A percentile compares a stretch with the other conserved stretches of the same genome.
Conservation (phyloP, 2,797 vertebrate species). For the Pitangus sulphuratus region DNA sequence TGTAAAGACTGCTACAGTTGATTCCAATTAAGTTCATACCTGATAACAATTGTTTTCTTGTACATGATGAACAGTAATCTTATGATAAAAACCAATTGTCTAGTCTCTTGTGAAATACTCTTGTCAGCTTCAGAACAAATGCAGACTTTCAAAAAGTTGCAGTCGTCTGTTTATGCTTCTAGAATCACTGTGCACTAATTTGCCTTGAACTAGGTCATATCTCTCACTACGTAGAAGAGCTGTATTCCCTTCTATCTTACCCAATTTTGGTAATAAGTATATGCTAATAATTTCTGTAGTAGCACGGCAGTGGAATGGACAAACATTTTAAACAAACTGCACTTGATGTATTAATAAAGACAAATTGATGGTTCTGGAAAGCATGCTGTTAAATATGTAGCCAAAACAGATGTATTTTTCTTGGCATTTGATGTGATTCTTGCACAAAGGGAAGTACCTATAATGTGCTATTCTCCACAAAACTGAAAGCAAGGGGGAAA, state of each 20-base stretch:
- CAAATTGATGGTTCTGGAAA: constrained; percentile 54
- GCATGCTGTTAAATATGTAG: constrained; percentile 49
- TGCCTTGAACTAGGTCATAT: constrained; percentile 51
- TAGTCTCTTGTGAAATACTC: constrained; percentile 55
- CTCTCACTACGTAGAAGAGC: background rate
- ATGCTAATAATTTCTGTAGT: constrained; percentile 28
- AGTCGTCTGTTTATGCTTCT: constrained; percentile 22
- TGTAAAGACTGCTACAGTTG: constrained; percentile 77
- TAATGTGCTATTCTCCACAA: constrained; percentile 42
- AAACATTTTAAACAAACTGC: constrained; percentile 46
- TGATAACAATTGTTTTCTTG: constrained; percentile 75
- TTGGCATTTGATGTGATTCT: constrained; percentile 59
- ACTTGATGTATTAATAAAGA: constrained; percentile 60
- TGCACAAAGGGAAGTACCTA: constrained; percentile 65
- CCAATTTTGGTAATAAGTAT: constrained; percentile 33
- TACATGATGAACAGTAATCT: constrained; percentile 64
- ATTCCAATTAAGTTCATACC: constrained; percentile 81
- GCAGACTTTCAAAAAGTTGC: constrained; percentile 62
- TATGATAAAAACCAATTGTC: constrained; percentile 67
- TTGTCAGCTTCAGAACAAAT: constrained; percentile 61
- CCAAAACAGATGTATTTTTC: constrained; percentile 49
- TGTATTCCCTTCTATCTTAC: constrained; percentile 37
- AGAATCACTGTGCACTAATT: constrained; percentile 55
- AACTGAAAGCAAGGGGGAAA: constrained; percentile 58
- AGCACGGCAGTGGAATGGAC: constrained; percentile 7